Conservation (phyloP, 2,888 invertebrate species). For the Nebria salina region DNA sequence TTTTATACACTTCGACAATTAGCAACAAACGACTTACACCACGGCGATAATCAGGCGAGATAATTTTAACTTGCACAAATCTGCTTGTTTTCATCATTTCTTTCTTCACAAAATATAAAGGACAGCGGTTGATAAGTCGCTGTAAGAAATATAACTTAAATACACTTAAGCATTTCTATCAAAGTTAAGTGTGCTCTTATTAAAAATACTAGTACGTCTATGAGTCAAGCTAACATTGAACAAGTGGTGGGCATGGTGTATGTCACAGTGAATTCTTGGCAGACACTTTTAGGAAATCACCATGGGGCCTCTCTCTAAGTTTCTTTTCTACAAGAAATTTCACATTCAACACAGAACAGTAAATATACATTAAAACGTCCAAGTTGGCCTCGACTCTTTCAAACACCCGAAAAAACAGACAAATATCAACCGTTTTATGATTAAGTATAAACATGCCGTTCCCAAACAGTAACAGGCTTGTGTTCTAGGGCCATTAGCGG, state of each 20-base stretch:
- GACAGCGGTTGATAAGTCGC: too few relatives aligned
- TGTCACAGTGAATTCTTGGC: conserved; percentile 42
- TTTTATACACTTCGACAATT: conserved; percentile 35
- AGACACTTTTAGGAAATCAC: conserved; percentile 44
- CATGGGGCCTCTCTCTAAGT: conserved; percentile 19
- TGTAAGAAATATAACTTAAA: too few relatives aligned
- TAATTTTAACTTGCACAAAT: not conserved
- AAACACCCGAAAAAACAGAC: conserved; percentile 4
- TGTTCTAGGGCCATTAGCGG: conserved; percentile 1
- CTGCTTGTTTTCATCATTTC: not conserved
- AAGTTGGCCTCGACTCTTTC: conserved; percentile 9
- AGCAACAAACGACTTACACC: conserved; percentile 29
- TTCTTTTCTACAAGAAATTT: conserved; percentile 28
- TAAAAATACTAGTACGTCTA: not conserved
- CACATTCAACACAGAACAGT: conserved; percentile 12
- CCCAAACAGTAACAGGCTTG: conserved; percentile 18
- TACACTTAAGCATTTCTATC: not conserved
- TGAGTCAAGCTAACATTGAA: not conserved
- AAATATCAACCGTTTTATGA: not conserved
- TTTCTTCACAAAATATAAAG: too few relatives aligned
- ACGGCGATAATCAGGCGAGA: conserved; percentile 19
- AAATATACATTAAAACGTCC: conserved; percentile 40
- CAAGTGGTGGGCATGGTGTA: conserved; percentile 34
- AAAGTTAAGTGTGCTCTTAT: not conserved
- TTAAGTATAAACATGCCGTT: not conserved